These are phyloP conservation scores for Thomomys bottae DNA, from an alignment of 2,113 vertebrate genomes.

Conservation along the genomic window DNA sequence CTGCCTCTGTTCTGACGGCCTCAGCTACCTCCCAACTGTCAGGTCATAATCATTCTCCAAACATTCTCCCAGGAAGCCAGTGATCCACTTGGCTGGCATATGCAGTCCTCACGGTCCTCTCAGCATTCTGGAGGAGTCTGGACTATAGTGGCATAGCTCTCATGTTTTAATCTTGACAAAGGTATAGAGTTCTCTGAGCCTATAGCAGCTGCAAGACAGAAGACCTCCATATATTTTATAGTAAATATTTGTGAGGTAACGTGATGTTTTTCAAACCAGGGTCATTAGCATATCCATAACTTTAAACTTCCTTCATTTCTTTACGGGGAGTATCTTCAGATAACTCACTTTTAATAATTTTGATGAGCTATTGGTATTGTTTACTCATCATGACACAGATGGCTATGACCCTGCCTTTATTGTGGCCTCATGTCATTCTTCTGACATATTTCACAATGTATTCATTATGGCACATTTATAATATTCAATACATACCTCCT, in stretches of 20 bases:
- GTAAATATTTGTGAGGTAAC: background rate
- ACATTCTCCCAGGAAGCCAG: background rate
- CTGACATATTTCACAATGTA: background rate
- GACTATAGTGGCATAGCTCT: too few relatives aligned
- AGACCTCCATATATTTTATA: background rate
- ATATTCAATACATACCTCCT: background rate
- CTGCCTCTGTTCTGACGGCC: background rate
- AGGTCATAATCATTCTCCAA: background rate
- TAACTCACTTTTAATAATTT: background rate
- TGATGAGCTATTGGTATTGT: background rate
- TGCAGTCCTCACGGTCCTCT: background rate
- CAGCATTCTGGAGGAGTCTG: background rate
- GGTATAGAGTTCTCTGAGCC: background rate
- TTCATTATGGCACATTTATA: rapidly evolving
- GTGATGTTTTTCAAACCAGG: background rate
- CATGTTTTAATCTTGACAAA: background rate
- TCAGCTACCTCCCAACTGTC: background rate
- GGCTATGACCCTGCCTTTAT: background rate
- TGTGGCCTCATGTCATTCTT: background rate
- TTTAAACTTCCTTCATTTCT: background rate
- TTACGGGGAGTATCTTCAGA: background rate
- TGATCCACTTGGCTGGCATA: background rate
- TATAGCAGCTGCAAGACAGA: background rate
- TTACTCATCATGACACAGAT: background rate
- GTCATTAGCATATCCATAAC: background rate